Evolutionary conservation across 2,888 invertebrate genomes (phyloP).

Genomic region (Amiota mariae): DNA sequence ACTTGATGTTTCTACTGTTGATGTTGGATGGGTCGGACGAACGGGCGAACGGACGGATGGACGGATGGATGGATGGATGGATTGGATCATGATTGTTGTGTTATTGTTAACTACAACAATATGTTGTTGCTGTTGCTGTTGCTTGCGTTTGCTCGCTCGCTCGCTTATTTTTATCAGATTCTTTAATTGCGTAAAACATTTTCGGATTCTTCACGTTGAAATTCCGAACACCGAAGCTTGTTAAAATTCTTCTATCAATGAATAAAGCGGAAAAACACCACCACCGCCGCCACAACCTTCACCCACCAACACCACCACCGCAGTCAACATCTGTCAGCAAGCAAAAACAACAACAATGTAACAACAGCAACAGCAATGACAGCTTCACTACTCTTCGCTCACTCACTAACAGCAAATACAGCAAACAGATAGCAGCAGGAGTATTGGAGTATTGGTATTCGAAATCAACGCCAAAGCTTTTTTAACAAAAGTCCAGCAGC

Average conservation of each 20-base stretch:
- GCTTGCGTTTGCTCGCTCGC: not conserved
- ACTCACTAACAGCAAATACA: conserved; percentile 19
- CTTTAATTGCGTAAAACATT: conserved; percentile 68
- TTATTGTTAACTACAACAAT: not conserved
- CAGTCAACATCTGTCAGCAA: conserved; percentile 2
- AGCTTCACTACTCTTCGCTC: conserved; percentile 24
- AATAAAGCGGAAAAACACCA: conserved; percentile 51
- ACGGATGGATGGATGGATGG: not conserved
- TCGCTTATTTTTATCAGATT: conserved; percentile 62
- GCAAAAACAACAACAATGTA: conserved; percentile 10
- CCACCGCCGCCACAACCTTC: conserved; percentile 43
- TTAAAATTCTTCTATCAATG: conserved; percentile 68
- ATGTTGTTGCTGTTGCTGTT: not conserved
- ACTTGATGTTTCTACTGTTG: conserved; percentile 17
- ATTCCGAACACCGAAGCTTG: conserved; percentile 66
- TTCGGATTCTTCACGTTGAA: conserved; percentile 67
- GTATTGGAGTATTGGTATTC: conserved; percentile 9
- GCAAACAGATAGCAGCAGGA: conserved; percentile 15
- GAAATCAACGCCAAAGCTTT: conserved; percentile 22
- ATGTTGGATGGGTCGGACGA: conserved; percentile 1
- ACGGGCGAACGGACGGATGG: not conserved
- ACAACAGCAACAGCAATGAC: conserved; percentile 21
- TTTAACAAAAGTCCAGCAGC: conserved; percentile 22
- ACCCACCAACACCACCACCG: not conserved
- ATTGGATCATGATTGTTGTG: not conserved